phyloP scores from a whole-genome alignment of 2,797 vertebrate genomes.

The Pterois miles region DNA sequence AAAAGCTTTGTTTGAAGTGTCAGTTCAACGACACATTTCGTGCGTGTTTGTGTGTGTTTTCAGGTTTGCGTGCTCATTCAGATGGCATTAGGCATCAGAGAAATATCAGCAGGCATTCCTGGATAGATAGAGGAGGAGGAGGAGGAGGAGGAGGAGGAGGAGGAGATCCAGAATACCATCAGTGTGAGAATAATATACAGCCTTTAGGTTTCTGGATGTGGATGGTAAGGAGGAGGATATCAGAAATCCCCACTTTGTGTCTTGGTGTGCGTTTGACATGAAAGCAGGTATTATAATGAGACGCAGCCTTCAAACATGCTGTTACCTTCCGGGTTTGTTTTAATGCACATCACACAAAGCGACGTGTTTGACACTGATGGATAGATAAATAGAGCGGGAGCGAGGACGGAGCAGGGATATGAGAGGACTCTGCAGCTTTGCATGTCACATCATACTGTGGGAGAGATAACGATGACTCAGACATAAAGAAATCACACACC shows the following conservation, averaged over 20 bases:
- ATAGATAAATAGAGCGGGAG: slow-evolving; percentile 56
- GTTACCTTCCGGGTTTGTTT: slow-evolving; percentile 58
- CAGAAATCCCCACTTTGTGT: slow-evolving; percentile 41
- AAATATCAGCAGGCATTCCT: slow-evolving; percentile 71
- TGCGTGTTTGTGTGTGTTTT: slow-evolving; percentile 40
- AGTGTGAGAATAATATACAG: slow-evolving; percentile 35
- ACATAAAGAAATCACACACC: slow-evolving; percentile 13
- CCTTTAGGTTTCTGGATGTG: slow-evolving; percentile 37
- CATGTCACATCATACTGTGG: neutral
- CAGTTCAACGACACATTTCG: slow-evolving; percentile 59
- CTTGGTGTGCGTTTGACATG: slow-evolving; percentile 45
- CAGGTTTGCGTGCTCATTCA: slow-evolving; percentile 60
- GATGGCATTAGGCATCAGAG: slow-evolving; percentile 67
- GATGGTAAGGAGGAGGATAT: slow-evolving; percentile 17
- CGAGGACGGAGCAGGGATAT: slow-evolving; percentile 34
- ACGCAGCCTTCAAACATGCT: slow-evolving; percentile 52
- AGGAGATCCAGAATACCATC: slow-evolving; percentile 43
- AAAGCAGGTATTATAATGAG: slow-evolving; percentile 66
- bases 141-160: slow-evolving; percentile 33
- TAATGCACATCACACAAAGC: slow-evolving; percentile 50
- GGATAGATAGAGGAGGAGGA: slow-evolving; percentile 52
- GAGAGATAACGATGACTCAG: slow-evolving; percentile 4
- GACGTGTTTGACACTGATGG: slow-evolving; percentile 64
- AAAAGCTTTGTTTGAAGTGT: slow-evolving; percentile 82
- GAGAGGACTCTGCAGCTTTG: slow-evolving; percentile 26